Conservation (phyloP, 2,113 vertebrate genomes). For the Nothoprocta pentlandii region DNA sequence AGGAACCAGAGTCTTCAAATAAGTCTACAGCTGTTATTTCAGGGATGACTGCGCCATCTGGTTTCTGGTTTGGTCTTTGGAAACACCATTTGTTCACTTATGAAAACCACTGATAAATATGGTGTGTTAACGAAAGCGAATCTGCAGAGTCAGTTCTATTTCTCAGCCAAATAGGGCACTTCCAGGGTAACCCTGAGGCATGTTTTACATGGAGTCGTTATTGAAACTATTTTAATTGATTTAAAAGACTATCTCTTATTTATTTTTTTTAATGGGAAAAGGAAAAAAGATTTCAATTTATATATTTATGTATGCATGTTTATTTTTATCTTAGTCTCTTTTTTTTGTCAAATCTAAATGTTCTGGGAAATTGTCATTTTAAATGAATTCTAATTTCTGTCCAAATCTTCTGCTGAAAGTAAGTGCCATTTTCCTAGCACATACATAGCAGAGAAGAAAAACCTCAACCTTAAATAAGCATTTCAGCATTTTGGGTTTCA, state of each 20-base stretch:
- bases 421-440: not conserved
- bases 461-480: not conserved
- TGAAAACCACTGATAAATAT: not conserved
- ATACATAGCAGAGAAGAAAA: not conserved
- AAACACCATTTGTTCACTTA: not conserved
- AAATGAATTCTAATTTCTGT: not conserved
- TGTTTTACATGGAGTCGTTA: accelerated
- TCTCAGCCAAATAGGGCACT: not conserved
- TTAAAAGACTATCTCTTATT: not conserved
- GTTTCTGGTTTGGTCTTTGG: not conserved
- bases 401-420: not conserved
- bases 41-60: not conserved
- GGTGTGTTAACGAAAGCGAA: not conserved
- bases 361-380: not conserved
- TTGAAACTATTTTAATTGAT: not conserved
- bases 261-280: not conserved
- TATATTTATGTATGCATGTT: not conserved
- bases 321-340: not conserved
- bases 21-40: not conserved
- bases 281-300: not conserved
- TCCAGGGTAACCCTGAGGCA: not conserved
- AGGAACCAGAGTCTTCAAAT: not conserved
- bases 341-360: not conserved
- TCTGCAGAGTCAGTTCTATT: not conserved
- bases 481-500: not conserved